phyloP scores from a whole-genome alignment of 64 coral and sea anemone species.

The Astreopora myriophthalma region DNA sequence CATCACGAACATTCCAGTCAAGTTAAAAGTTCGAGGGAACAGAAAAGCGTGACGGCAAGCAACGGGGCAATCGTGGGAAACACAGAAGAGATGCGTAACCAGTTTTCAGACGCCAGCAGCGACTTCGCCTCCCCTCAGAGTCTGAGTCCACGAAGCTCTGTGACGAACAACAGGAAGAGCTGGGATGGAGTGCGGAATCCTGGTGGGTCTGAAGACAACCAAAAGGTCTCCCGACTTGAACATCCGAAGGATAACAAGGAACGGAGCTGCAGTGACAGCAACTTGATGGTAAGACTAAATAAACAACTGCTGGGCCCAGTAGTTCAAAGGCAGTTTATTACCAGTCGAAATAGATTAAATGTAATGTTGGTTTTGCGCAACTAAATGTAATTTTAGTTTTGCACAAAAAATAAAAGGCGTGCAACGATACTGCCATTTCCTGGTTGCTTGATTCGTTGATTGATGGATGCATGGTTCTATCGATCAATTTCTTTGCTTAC shows the following conservation, averaged over 20 bases:
- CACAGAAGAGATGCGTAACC: conserved; percentile 19
- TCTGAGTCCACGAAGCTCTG: conserved; percentile 1
- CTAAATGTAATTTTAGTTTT: too few species aligned
- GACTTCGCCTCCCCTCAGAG: not conserved
- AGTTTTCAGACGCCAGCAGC: not conserved
- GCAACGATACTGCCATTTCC: too few species aligned
- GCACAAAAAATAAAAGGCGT: too few species aligned
- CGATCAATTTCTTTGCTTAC: not conserved
- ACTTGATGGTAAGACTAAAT: conserved; percentile 53
- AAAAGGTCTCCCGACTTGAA: conserved; percentile 37
- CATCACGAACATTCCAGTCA: not conserved
- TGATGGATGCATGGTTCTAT: not conserved
- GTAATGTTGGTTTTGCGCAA: too few species aligned
- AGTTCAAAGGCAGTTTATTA: too few species aligned
- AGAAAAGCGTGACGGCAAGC: not conserved
- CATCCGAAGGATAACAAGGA: conserved; percentile 36
- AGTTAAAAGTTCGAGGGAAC: not conserved
- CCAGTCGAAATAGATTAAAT: too few species aligned
- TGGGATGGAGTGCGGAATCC: conserved; percentile 82
- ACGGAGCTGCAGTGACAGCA: conserved; percentile 90
- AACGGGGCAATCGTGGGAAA: not conserved
- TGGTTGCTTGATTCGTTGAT: too few species aligned
- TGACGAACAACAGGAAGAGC: conserved; percentile 73
- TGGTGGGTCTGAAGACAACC: conserved; percentile 13
- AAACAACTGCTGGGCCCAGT: not conserved